Evolutionary conservation across 2,797 vertebrate species (phyloP).

Genomic region (Echiichthys vipera): DNA sequence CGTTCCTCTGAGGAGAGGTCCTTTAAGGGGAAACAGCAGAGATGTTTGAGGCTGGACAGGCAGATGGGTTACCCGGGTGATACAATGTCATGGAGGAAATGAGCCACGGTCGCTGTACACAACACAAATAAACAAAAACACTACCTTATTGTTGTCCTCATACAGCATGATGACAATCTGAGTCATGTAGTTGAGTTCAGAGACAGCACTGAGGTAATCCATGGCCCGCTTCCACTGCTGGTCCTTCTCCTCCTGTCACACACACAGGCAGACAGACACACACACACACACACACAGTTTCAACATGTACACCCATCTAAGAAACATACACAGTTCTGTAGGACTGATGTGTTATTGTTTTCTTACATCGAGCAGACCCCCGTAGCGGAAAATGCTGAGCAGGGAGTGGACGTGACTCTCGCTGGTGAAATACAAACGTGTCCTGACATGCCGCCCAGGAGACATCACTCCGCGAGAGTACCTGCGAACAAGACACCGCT

Average conservation of each 20-base stretch:
- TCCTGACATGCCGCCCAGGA: constrained; percentile 95
- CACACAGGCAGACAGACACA: too few species aligned
- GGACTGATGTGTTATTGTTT: background rate
- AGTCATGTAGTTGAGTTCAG: constrained; percentile 99
- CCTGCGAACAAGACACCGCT: constrained; percentile 69
- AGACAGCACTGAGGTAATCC: constrained; percentile 96
- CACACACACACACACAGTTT: background rate
- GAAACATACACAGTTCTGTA: background rate
- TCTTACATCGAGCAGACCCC: constrained; percentile 95
- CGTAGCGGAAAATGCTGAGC: constrained; percentile 96
- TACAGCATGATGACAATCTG: constrained; percentile 99
- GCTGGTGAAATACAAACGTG: constrained; percentile 97
- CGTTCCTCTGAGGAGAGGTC: constrained; percentile 95
- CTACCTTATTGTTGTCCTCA: constrained; percentile 98
- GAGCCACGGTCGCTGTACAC: too few species aligned
- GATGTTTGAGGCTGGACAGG: background rate
- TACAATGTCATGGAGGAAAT: background rate
- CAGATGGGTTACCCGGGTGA: too few species aligned
- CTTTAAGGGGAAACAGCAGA: constrained; percentile 68
- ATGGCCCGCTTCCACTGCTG: constrained; percentile 98
- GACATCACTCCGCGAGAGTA: constrained; percentile 97
- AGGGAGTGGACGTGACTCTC: constrained; percentile 98
- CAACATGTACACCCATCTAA: background rate
- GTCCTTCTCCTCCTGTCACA: constrained; percentile 92
- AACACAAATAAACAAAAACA: constrained; percentile 6